Evolutionary conservation across 2,113 vertebrate species (phyloP).

Genomic region (Paratilapia polleni): DNA sequence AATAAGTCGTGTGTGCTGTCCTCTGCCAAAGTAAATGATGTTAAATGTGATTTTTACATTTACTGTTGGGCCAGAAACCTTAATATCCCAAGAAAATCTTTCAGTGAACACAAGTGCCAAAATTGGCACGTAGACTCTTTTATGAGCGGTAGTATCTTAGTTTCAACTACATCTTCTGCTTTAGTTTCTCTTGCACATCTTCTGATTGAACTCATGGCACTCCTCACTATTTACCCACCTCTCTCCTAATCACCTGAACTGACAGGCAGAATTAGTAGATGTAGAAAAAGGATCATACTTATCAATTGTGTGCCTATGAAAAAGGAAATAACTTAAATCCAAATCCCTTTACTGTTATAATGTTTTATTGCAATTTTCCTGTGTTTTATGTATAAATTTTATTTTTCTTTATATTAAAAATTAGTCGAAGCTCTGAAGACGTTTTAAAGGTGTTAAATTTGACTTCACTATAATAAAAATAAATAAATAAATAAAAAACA

Average conservation of each 20-base stretch:
- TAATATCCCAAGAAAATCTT: background rate
- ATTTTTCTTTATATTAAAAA: background rate
- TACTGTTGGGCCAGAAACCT: background rate
- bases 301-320: background rate
- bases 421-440: rapidly evolving
- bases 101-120: background rate
- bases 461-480: background rate
- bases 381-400: background rate
- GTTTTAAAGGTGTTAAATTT: background rate
- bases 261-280: background rate
- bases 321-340: too few relatives aligned
- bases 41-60: too few relatives aligned
- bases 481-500: too few relatives aligned
- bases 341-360: background rate
- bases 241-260: background rate
- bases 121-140: background rate
- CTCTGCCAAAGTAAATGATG: too few relatives aligned
- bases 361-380: background rate
- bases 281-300: background rate
- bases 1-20: too few relatives aligned
- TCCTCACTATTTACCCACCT: background rate
- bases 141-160: background rate
- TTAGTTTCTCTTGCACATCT: too few relatives aligned
- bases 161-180: background rate
- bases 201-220: too few relatives aligned